Evolutionary conservation across 2,797 vertebrate species (phyloP).

Genomic region (Trachops cirrhosus): DNA sequence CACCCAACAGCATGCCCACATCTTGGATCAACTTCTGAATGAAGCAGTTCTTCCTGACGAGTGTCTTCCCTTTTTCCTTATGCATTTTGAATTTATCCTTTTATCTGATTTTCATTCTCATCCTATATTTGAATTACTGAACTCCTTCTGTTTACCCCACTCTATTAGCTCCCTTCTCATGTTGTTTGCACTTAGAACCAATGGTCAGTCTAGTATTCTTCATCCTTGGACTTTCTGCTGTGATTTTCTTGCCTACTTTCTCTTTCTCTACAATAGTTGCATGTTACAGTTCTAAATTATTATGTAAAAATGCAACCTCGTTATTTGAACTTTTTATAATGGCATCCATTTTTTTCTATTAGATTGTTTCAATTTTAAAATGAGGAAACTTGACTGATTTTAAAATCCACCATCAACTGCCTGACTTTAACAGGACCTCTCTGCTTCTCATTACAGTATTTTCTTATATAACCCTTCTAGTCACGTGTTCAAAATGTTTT

Average conservation of each 20-base stretch:
- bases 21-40: neutral
- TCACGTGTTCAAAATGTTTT: constrained; percentile 25
- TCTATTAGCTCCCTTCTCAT: neutral
- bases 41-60: constrained; percentile 19
- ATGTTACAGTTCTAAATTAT: constrained; percentile 31
- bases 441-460: neutral
- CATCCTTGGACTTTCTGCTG: neutral
- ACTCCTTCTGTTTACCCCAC: neutral
- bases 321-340: constrained; percentile 51
- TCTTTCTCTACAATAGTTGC: neutral
- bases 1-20: neutral
- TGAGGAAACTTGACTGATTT: neutral
- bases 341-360: neutral
- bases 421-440: neutral
- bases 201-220: neutral
- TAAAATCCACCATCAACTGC: neutral
- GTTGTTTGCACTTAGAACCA: neutral
- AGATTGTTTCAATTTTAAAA: constrained; percentile 38
- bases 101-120: constrained; percentile 11
- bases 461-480: neutral
- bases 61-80: neutral
- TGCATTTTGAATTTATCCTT: neutral
- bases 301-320: neutral
- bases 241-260: neutral
- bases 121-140: neutral